Evolutionary conservation across 2,888 invertebrate species (phyloP).

Genomic region (Clusia tigrina): DNA sequence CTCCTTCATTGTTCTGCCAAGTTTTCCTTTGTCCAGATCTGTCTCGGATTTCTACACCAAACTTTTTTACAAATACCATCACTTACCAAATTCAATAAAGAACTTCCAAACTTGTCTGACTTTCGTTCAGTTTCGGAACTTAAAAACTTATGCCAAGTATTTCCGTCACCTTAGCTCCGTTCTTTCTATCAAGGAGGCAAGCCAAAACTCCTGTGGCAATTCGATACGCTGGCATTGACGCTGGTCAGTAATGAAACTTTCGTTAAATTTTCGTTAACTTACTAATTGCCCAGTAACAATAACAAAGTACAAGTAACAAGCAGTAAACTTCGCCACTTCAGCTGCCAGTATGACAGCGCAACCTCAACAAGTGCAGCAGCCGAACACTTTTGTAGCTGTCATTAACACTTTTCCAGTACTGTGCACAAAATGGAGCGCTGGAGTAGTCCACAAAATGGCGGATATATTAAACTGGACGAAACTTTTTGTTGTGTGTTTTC

Average conservation of each 20-base stretch:
- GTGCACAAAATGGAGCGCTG: neutral
- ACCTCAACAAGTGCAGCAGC: neutral
- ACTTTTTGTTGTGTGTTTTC: conserved; percentile 3
- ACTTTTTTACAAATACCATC: too few species aligned
- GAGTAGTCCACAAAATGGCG: conserved; percentile 6
- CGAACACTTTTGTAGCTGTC: neutral
- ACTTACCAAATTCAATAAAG: too few species aligned
- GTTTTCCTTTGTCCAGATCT: too few species aligned
- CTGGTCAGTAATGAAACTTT: conserved; percentile 17
- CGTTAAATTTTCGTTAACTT: conserved; percentile 13
- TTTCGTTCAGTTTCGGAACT: too few species aligned
- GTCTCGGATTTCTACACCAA: too few species aligned
- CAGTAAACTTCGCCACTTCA: conserved; percentile 2
- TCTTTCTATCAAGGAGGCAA: too few species aligned
- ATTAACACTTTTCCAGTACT: neutral
- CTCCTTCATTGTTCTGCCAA: too few species aligned
- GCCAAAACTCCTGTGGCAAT: too few species aligned
- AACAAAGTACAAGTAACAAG: conserved; percentile 1
- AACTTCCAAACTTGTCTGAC: too few species aligned
- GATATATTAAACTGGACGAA: conserved; percentile 6
- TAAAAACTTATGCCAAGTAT: too few species aligned
- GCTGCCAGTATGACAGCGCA: neutral
- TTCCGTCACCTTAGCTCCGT: too few species aligned
- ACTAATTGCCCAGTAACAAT: conserved; percentile 13
- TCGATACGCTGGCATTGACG: too few species aligned